Base-by-base conservation (phyloP, 2,797 vertebrate genomes). In the Acrossocheilus wenchowensis region DNA sequence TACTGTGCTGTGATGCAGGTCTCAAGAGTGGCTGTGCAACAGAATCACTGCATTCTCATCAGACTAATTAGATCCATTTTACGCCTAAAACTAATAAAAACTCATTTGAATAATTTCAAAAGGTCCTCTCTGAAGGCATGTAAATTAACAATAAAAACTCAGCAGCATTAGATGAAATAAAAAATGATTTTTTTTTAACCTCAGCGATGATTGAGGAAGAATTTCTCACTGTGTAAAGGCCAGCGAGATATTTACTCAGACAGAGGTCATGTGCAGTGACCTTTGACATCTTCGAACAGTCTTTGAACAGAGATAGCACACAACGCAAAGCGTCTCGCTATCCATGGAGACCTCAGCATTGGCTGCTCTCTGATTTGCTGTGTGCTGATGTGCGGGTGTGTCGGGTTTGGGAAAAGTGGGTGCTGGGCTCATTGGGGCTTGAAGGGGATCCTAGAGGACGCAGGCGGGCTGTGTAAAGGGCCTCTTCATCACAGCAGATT, bases 401-500 rank as follows among this genome's bases (percentile, higher is more conserved):
- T 64, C n/a, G 23, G 69, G 54, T 43, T 84, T 23, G 9, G 69
- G 26, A 30, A 34, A 60, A 34, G 78, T 81, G 26, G 26, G 78
- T 17, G 69, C 57, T 78, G 88, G 90, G 90, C 82, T 86, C 93
- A 91, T 90, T 84, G 86, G 93, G 88, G 92, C 94, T 92, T 95
- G 94, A 95, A 95, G 94, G 94, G 92, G 94, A 93, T 89, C 86
- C 78, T 83, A 90, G 91, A 93, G 93, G 91, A 93, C 89, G 89
- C 36, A 74, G 57, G 90, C 86, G 89, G 91, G 89, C 90, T 89
- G 60, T 60, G 91, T 78, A 89, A 87, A 86, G 88, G 87, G 91
- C 90, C 93, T 94, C 93, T 95, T 94, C 90, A 95, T 95, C 94
- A 95, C 90, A 89, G 91, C 91, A 95, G 95, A 95, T 94, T 95